These are phyloP conservation scores for Drosophila acutilabella DNA, from an alignment of 2,888 invertebrate genomes.

Conservation along the genomic window DNA sequence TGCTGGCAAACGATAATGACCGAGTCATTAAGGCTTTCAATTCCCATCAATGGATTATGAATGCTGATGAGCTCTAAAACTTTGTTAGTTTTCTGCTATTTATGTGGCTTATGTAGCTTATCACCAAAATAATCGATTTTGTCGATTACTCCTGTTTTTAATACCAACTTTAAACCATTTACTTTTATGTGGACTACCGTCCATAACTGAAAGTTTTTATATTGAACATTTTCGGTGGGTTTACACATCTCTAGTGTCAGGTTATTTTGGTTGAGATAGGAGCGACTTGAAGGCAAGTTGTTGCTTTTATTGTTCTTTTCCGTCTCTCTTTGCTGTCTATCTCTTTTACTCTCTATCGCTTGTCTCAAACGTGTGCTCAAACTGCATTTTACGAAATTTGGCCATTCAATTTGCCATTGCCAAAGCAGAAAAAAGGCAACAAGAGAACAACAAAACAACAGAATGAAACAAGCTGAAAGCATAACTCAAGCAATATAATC, in stretches of 20 bases:
- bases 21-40: constrained; percentile 14
- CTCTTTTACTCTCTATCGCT: constrained; percentile 28
- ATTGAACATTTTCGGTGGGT: constrained; percentile 1
- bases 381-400: constrained; percentile 76
- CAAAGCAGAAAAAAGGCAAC: constrained; percentile 49
- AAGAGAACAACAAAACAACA: constrained; percentile 46
- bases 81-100: neutral
- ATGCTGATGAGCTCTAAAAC: constrained; percentile 8
- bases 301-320: constrained; percentile 54
- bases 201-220: neutral
- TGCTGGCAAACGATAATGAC: constrained; percentile 9
- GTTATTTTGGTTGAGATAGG: constrained; percentile 12
- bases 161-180: neutral
- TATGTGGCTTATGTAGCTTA: neutral
- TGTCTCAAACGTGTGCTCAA: constrained; percentile 70
- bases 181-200: neutral
- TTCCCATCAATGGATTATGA: constrained; percentile 2
- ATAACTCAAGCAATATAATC: neutral
- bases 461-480: constrained; percentile 1
- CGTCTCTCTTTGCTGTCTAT: constrained; percentile 4
- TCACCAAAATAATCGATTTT: constrained; percentile 9
- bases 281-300: constrained; percentile 50
- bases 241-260: constrained; percentile 37
- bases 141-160: neutral
- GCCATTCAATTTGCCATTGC: constrained; percentile 75